Base-by-base conservation (phyloP, 2,797 vertebrate species). In the Myotis pilosus region DNA sequence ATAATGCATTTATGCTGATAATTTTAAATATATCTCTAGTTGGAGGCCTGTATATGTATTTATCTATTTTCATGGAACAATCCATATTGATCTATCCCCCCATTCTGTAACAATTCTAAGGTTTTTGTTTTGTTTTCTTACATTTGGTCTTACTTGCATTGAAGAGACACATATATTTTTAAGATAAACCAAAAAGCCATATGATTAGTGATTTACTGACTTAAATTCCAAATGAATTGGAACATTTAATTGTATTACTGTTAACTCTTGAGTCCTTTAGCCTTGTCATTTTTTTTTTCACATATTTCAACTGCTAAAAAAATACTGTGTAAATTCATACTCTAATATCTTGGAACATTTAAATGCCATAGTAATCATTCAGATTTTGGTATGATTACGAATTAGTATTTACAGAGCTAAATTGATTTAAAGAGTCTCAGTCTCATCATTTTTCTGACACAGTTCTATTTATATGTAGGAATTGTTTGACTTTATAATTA, bases 101-200 rank as follows among this genome's bases (percentile, higher is more conserved):
- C 33, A 13, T 81, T 90, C 64, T 87, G 25, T 75, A 41, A 69
- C 11, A 92, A 38, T 15, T 23, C 82, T 89, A 80, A 88, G 28
- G 57, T 75, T 82, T 69, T 66, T 75, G 19, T 60, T 78, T 94
- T 72, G 19, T 60, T 78, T 94, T 76, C 47, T 92, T 72, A 38
- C 23, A 68, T 80, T 95, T 94, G 41, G 55, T 79, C 41, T 96
- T 83, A 44, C 22, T 93, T 95, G 19, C 36, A 90, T 81, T 92
- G 28, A 95, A 79, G 41, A 94, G 95, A 17, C 41, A 91, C 7
- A 60, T 92, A 78, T 38, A 62, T 60, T 49, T 94, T 78, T 83
- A 91, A 80, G 23, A 64, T 95, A 86, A 93, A 36, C 6, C 25
- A 62, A 79, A 49, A 87, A 89, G 8, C 30, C 17, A 41, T 15